Conservation (phyloP, 1,140 invertebrate species). For the Tetraneura akinire region DNA sequence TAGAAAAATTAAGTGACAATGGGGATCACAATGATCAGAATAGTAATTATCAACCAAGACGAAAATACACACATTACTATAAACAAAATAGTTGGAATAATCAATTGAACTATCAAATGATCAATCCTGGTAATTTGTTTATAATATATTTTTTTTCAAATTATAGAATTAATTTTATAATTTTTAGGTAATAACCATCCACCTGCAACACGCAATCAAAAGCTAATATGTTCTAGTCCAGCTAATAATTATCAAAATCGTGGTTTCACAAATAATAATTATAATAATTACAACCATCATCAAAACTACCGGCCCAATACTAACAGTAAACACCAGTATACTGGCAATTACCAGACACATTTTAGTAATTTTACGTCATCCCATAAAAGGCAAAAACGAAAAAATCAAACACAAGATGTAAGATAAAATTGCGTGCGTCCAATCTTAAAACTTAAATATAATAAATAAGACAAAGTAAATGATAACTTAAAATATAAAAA, state of each 20-base stretch:
- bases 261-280: conserved; percentile 36
- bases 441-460: conserved; percentile 36
- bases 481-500: conserved; percentile 48
- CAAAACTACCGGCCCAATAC: conserved; percentile 32
- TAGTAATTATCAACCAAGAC: conserved; percentile 46
- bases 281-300: conserved; percentile 38
- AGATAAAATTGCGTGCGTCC: conserved; percentile 27
- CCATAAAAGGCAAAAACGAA: conserved; percentile 29
- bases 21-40: conserved; percentile 45
- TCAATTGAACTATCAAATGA: conserved; percentile 40
- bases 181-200: conserved; percentile 41
- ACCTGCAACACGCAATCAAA: conserved; percentile 24
- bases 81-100: conserved; percentile 46
- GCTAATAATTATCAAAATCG: conserved; percentile 34
- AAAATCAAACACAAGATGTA: conserved; percentile 47
- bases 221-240: conserved; percentile 39
- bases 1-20: conserved; percentile 55
- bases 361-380: conserved; percentile 31
- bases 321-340: conserved; percentile 43
- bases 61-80: conserved; percentile 35
- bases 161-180: not conserved
- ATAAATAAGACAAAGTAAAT: conserved; percentile 44
- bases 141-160: conserved; percentile 24
- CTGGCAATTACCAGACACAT: conserved; percentile 36
- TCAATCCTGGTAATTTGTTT: conserved; percentile 24